Base-by-base conservation (phyloP, 2,113 vertebrate genomes). In the Thymallus thymallus region DNA sequence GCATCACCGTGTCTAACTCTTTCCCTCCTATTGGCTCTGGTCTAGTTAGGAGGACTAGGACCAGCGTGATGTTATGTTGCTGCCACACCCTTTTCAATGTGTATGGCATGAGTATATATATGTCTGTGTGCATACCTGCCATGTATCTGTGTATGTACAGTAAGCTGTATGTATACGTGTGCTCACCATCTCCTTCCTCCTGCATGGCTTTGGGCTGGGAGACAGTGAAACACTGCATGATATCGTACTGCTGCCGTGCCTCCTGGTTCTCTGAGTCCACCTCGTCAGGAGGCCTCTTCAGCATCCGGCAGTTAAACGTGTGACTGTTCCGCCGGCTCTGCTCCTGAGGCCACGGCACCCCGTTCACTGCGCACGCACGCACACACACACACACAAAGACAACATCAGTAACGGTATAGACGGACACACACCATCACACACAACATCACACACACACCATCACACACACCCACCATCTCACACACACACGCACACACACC, bases 211-310 rank as follows among this genome's bases (percentile, higher is more conserved):
- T 94, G 29, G 94, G 95, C 86, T 98, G 96, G 4, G 96, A 95
- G 56, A 98, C 95, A 0, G 96, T 96, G 88, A 97, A 97, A 79
- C 96, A 98, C 91, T 98, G 97, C 97, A 98, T 98, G 83, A 95
- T 93, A 89, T 98, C 95, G 9, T 98, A 98, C 71, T 96, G 95
- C 86, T 98, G 96, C 9, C 95, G 93, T 2, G 95, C 95, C 86
- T 98, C 96, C 78, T 91, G 93, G 85, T 95, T 96, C 83, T 97
- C 96, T 0, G 93, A 58, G 4, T 94, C 94, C 0, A 90, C 80
- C 87, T 98, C 95, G 0, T 96, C 96, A 0, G 96, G 95, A 0
- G 94, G 96, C 68, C 96, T 94, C 86, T 96, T 96, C 89, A 98
- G 89, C 95, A 98, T 96, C 78, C 97, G 94, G 88, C 97, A 98